These are phyloP conservation scores for Heterodera carotae DNA, from an alignment of 1,140 invertebrate species.

Conservation along the genomic window DNA sequence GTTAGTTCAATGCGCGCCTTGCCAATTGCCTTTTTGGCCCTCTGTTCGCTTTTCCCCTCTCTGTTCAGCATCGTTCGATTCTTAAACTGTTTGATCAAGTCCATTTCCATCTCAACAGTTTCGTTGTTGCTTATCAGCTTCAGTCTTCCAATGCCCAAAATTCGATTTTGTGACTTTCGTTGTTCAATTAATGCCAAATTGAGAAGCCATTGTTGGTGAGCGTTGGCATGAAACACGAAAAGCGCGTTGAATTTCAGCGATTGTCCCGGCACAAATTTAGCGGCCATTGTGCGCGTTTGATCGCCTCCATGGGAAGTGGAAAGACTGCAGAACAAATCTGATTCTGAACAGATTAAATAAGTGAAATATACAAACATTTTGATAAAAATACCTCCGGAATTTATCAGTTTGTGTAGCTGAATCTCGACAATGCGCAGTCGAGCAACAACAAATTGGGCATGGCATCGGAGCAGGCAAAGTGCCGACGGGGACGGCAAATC, in stretches of 20 bases:
- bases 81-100: slow-evolving; percentile 24
- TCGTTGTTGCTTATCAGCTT: slow-evolving; percentile 6
- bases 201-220: slow-evolving; percentile 16
- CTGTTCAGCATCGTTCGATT: slow-evolving; percentile 54
- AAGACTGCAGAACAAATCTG: slow-evolving; percentile 34
- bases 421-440: slow-evolving; percentile 40
- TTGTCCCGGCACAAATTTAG: background rate
- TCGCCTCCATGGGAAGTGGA: background rate
- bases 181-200: slow-evolving; percentile 15
- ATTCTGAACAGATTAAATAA: slow-evolving; percentile 29
- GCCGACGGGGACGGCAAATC: slow-evolving; percentile 31
- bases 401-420: background rate
- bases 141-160: slow-evolving; percentile 19
- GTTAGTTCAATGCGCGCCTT: slow-evolving; percentile 40
- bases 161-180: slow-evolving; percentile 6
- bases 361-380: too few relatives aligned
- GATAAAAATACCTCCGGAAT: slow-evolving; percentile 3
- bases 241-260: slow-evolving; percentile 38
- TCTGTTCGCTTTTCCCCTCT: slow-evolving; percentile 8
- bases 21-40: slow-evolving; percentile 30
- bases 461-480: slow-evolving; percentile 13
- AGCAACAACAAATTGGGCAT: slow-evolving; percentile 14
- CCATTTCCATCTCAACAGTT: slow-evolving; percentile 39
- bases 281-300: background rate
- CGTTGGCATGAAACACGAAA: slow-evolving; percentile 48